phyloP scores from a whole-genome alignment of 92 coral and sea anemone genomes.

The Zoanthus sociatus region DNA sequence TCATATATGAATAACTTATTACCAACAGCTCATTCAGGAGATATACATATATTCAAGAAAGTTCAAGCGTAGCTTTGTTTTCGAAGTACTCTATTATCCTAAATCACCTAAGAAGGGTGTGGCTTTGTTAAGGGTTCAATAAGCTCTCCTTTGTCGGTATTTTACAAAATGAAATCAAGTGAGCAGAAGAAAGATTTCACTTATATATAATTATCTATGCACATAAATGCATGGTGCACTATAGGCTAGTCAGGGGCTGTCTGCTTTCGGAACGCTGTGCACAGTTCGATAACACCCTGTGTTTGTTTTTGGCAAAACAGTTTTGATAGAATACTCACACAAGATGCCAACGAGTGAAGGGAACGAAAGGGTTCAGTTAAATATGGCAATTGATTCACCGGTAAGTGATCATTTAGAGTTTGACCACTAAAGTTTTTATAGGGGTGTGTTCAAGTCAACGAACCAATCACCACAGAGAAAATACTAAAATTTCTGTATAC shows the following conservation, averaged over 20 bases:
- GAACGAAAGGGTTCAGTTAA: not conserved
- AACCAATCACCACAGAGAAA: not conserved
- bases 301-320: not conserved
- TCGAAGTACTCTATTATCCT: not conserved
- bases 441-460: constrained; percentile 10
- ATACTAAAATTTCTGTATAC: not conserved
- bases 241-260: not conserved
- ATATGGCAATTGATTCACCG: not conserved
- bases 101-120: not conserved
- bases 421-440: not conserved
- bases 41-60: not conserved
- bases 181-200: not conserved
- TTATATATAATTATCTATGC: constrained; percentile 18
- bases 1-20: not conserved
- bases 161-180: constrained; percentile 4
- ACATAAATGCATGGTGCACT: not conserved
- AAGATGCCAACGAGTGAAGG: constrained; percentile 21
- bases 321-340: not conserved
- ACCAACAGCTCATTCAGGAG: not conserved
- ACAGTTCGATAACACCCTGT: not conserved
- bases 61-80: not conserved
- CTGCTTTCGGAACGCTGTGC: not conserved
- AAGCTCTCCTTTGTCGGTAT: not conserved
- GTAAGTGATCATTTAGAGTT: constrained; percentile 20
- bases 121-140: constrained; percentile 1